Conservation (phyloP, 2,113 vertebrate genomes). For the Oryzias woworae region DNA sequence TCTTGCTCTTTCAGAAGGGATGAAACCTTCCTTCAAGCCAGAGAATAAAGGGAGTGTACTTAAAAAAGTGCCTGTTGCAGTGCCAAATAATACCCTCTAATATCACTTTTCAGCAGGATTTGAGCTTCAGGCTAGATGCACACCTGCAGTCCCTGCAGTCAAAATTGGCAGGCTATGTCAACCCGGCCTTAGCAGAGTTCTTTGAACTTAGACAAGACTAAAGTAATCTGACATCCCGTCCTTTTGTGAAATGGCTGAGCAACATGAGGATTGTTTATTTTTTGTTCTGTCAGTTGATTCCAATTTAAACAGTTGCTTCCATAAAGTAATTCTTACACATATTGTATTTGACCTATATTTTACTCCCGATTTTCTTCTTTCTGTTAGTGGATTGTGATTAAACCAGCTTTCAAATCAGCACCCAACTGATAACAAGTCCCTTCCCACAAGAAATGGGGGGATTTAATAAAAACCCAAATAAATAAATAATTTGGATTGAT, state of each 20-base stretch:
- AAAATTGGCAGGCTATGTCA: constrained; percentile 53
- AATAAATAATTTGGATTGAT: too few relatives aligned
- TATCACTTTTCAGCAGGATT: constrained; percentile 66
- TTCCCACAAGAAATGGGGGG: too few relatives aligned
- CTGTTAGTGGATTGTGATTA: too few relatives aligned
- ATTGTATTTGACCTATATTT: too few relatives aligned
- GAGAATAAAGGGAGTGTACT: constrained; percentile 40
- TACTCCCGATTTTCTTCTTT: background rate
- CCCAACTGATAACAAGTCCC: too few relatives aligned
- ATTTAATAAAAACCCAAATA: too few relatives aligned
- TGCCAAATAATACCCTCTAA: constrained; percentile 60
- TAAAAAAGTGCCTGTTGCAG: constrained; percentile 58
- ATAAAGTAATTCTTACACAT: too few relatives aligned
- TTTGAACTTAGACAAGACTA: constrained; percentile 46
- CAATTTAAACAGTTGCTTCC: too few relatives aligned
- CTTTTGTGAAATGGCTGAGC: constrained; percentile 22
- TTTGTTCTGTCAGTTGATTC: background rate
- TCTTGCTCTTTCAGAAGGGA: constrained; percentile 3
- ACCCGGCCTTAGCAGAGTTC: constrained; percentile 34
- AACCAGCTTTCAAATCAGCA: too few relatives aligned
- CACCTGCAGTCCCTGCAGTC: constrained; percentile 65
- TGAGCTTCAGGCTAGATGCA: constrained; percentile 54
- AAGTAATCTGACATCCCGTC: constrained; percentile 25
- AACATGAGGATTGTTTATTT: background rate
- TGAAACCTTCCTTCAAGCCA: constrained; percentile 16